Evolutionary conservation across 2,113 vertebrate species (phyloP).

Genomic region (Neolamprologus falcicula): DNA sequence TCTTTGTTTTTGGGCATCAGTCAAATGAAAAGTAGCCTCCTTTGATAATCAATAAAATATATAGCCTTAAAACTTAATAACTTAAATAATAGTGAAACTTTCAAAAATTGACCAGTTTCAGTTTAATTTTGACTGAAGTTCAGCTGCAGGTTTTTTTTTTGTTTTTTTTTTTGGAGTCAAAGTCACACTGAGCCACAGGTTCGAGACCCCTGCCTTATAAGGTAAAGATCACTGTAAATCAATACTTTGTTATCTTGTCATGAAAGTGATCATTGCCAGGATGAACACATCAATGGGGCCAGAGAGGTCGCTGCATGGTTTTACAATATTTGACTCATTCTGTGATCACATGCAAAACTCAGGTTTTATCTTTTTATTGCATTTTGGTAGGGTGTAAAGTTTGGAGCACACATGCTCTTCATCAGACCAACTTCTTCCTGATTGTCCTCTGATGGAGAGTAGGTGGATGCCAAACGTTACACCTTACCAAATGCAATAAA

Average conservation of each 20-base stretch:
- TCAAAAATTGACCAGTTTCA: neutral
- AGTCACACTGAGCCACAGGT: neutral
- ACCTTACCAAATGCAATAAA: neutral
- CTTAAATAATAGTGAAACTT: neutral
- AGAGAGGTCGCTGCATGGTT: neutral
- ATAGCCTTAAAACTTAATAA: neutral
- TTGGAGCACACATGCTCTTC: neutral
- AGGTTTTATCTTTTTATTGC: neutral
- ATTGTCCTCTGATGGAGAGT: neutral
- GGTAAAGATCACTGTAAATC: neutral
- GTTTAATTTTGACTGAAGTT: neutral
- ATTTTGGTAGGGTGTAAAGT: neutral
- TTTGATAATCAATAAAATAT: neutral
- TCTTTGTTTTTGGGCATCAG: neutral
- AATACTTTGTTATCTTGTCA: neutral
- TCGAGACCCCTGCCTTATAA: neutral
- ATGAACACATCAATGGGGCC: neutral
- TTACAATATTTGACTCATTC: neutral
- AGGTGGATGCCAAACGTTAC: neutral
- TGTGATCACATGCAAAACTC: neutral
- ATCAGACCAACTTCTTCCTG: neutral
- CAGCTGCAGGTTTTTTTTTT: neutral
- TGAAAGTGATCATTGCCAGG: neutral
- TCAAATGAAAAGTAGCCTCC: neutral
- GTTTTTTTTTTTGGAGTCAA: accelerated